phyloP scores from a whole-genome alignment of 2,797 vertebrate species.

The Schizothorax lantsangensis region DNA sequence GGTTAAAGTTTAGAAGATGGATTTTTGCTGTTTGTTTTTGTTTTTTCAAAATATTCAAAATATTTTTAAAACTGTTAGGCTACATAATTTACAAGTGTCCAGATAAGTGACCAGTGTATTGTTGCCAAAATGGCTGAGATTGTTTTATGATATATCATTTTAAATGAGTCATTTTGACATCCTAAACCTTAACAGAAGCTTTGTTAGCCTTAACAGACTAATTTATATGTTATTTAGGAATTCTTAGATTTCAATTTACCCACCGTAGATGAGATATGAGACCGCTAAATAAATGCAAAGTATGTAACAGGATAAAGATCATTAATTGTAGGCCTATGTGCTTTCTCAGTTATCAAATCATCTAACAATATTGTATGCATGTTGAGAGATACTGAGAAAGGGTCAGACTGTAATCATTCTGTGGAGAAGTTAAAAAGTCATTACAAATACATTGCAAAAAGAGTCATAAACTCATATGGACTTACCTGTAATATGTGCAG shows the following conservation, averaged over 20 bases:
- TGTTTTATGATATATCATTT: background rate
- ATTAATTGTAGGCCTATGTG: background rate
- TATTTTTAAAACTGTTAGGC: background rate
- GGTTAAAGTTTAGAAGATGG: background rate
- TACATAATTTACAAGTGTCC: background rate
- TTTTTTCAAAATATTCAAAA: no score
- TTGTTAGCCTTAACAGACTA: background rate
- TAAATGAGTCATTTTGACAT: background rate
- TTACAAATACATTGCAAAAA: background rate
- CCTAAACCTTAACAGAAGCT: background rate
- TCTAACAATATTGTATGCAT: background rate
- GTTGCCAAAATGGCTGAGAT: background rate
- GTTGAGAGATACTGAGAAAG: background rate
- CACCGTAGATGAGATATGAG: background rate
- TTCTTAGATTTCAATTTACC: background rate
- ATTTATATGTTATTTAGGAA: background rate
- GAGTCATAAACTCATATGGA: background rate
- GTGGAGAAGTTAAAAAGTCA: background rate
- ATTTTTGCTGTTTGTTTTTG: background rate
- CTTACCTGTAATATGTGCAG: slow-evolving; percentile 81
- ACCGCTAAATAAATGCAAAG: background rate
- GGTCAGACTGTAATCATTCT: background rate
- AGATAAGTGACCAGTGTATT: background rate
- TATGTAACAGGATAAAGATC: background rate
- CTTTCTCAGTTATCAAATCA: background rate